Base-by-base conservation (phyloP, 1,140 invertebrate species). In the Sesamia nonagrioides region DNA sequence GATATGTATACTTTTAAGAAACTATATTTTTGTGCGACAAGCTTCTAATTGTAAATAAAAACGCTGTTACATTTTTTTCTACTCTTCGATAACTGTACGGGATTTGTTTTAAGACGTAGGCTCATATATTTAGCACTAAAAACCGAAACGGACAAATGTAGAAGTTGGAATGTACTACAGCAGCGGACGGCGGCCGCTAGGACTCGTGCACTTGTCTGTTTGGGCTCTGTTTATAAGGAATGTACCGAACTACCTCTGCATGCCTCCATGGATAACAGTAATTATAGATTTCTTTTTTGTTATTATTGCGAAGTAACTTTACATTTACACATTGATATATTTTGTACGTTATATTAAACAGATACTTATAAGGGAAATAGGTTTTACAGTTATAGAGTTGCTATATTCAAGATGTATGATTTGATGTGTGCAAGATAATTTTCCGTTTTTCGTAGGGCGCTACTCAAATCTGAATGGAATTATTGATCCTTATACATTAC, bases 231-330 rank as follows among this genome's bases (percentile, higher is more conserved):
- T 60, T 48, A 74, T 84, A 86, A 83, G 79, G 85, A 84, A 88
- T 84, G 76, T 91, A 92, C 88, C 91, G 88, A 94, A 86, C 92
- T 94, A 94, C 92, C 92, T 94, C 92, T 87, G 87, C 87, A 91
- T 89, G 92, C 91, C 92, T 93, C 92, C 89, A 89, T 88, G 79
- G 84, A 86, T 89, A 82, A 91, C 89, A 91, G 84, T 94, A 86
- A 91, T 86, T 90, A 89, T 92, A 91, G 54, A 74, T 60, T 63
- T 60, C 40, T 56, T 61, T 74, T 84, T 85, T 92, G 88, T 92
- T 92, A 86, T 91, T 92, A 86, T 83, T 85, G 78, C 77, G 77
- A 79, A 77, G 76, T 78, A 82, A 85, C 68, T 83, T 79, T 86
- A 87, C 81, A 85, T 83, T 79, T 86, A 87, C 81, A 84, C 79